Evolutionary conservation across 2,888 invertebrate species (phyloP), one percentile per base, ranked within the genome.

Genomic region (Eulithis prunata): DNA sequence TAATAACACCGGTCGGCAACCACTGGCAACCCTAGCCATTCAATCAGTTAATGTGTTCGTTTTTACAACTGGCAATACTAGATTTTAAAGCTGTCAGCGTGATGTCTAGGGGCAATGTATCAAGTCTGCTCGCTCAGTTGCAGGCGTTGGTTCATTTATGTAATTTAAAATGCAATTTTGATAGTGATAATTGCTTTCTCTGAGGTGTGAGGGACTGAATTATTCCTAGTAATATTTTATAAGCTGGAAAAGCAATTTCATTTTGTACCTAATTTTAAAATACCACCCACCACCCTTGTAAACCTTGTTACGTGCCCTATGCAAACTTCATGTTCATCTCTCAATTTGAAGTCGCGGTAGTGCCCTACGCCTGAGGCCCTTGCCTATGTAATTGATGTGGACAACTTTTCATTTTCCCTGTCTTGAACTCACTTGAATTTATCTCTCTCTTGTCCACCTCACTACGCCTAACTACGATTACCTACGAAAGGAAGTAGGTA

Each of bases 11-110:
- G 12, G 55, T 12, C 56, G 56, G 43, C 6, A 53, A 38, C 53
- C 13, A 49, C 57, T 28, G 52, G 10, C 68, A 68, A 43, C 68
- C 68, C 61, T 68, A 56, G 41, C 57, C 32, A 49, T 70, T 88
- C 88, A 89, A 90, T 91, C 89, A 86, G 87, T 86, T 88, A 89
- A 91, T 91, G 89, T 72, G 76, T 81, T 80, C 82, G 78, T 81
- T 85, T 88, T 89, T 86, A 88, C 80, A 83, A 80, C 78, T 80
- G 81, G 69, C 65, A 62, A 71, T 69, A 66, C 65, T 59, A 56
- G 66, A 69, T 57, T 69, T 70, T 71, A 71, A 70, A 70, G 45
- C 70, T 71, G 68, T 69, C 70, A 71, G 56, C 46, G n/a, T 62
- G 58, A 68, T 57, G 62, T 61, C 68, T 69, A 58, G 51, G 65